Evolutionary conservation across 2,113 vertebrate species (phyloP), one percentile per base, ranked within the genome.

Genomic region (Solea senegalensis): DNA sequence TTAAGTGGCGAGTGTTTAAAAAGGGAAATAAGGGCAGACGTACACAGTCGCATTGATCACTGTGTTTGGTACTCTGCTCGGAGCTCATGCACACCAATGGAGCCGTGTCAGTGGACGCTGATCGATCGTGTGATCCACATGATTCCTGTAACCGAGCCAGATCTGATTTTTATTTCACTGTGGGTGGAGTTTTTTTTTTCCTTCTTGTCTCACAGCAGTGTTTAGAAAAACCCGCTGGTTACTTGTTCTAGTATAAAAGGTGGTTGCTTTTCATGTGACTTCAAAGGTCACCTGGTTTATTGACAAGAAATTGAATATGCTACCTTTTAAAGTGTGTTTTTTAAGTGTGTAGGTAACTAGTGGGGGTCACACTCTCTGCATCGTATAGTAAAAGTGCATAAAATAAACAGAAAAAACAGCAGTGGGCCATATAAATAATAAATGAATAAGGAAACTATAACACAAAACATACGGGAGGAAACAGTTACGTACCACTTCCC

Each of bases 41-140:
- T 60, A 74, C 58, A 56, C 68, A 54, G 54, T 68, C 50, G 15
- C 74, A 75, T 67, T 74, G 75, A 86, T 85, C 70, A 65, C 76
- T 74, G 65, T 51, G 78, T 81, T 57, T 65, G 70, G 43, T n/a
- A n/a, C 66, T 69, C 45, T 58, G 73, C 54, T 41, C 53, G 51
- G 61, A 75, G 68, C 58, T 27, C 57, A 62, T 89, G 82, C 80
- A 81, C 80, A 72, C 58, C 74, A 87, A 82, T 75, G 86, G 90
- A 55, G 85, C 62, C 15, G 61, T 83, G 82, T 89, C 70, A 68
- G 80, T 74, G 71, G 69, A 51, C 83, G 91, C 89, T 65, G 92
- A 93, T 92, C 72, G 41, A 58, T 45, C 15, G 51, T 51, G 72
- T 68, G 34, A 34, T 76, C 60, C 62, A 40, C 53, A 16, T 81